Base-by-base conservation (phyloP, 2,113 vertebrate genomes). In the Corydoras maculifer region DNA sequence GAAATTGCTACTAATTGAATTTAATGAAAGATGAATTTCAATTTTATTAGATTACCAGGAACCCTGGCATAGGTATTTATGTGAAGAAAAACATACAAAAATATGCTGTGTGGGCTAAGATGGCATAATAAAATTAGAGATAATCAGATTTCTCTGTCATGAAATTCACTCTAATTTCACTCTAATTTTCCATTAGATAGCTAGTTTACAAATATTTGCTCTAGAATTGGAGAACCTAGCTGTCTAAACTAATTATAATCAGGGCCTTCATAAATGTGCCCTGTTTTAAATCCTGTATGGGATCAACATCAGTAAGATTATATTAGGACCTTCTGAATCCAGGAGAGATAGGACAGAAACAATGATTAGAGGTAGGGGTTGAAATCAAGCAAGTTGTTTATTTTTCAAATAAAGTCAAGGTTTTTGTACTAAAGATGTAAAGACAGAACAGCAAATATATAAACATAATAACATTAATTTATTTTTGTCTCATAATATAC, bases 161-260 rank as follows among this genome's bases (percentile, higher is more conserved):
- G 95, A 98, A 98, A 97, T 99, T 99, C 94, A 93, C 96, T 97
- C 95, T 99, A 98, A 98, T 98, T 99, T 98, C 97, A 95, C 93
- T 97, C 91, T 98, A 99, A 97, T 98, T 98, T 99, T 99, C 97
- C 97, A 99, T 99, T 99, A 99, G 94, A 98, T 98, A 97, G 96
- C 96, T 97, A 94, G 95, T 98, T 99, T 99, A 98, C 95, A 98
- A 98, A 99, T 99, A 98, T 97, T 98, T 96, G 94, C 96, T 97
- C 95, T 98, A 93, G 91, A 92, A 98, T 97, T 93, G 95, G 93
- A 95, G 94, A 95, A 94, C 94, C 88, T 91, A 90, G 91, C 94
- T 92, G 93, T 96, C 96, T 99, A 98, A 98, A 96, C 94, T 91
- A 94, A 99, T 99, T 98, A 99, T 81, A 14, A 90, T 90, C 90